Conservation (phyloP, 2,888 invertebrate species). For the Callimorpha dominula region DNA sequence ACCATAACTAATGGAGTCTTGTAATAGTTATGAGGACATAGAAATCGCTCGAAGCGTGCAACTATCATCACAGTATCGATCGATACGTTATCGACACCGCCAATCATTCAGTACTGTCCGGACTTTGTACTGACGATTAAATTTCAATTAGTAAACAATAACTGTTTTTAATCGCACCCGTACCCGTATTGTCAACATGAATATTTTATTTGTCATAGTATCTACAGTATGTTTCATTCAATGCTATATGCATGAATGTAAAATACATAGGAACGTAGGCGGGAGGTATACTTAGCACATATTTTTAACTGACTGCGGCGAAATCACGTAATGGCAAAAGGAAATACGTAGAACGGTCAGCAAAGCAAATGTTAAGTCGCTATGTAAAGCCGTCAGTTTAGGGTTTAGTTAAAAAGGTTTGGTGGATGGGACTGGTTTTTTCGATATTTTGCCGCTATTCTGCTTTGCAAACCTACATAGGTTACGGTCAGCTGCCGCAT, state of each 20-base stretch:
- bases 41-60: background rate
- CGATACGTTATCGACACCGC: conserved; percentile 10
- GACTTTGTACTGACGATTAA: conserved; percentile 14
- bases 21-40: background rate
- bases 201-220: conserved; percentile 9
- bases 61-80: conserved; percentile 6
- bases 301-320: background rate
- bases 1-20: background rate
- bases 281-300: too few species aligned
- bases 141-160: conserved; percentile 16
- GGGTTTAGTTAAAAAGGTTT: background rate
- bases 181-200: conserved; percentile 17
- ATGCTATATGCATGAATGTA: background rate
- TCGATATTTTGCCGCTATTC: background rate
- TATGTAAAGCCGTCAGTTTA: too few species aligned
- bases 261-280: background rate
- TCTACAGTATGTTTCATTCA: background rate
- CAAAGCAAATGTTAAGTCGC: background rate
- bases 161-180: conserved; percentile 6
- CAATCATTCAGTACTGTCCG: background rate
- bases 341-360: background rate
- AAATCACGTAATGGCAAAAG: background rate
- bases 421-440: too few species aligned
- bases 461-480: background rate
- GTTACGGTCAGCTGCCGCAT: background rate